Evolutionary conservation across 2,797 vertebrate species (phyloP).

Genomic region (Phrynocephalus vlangalii): DNA sequence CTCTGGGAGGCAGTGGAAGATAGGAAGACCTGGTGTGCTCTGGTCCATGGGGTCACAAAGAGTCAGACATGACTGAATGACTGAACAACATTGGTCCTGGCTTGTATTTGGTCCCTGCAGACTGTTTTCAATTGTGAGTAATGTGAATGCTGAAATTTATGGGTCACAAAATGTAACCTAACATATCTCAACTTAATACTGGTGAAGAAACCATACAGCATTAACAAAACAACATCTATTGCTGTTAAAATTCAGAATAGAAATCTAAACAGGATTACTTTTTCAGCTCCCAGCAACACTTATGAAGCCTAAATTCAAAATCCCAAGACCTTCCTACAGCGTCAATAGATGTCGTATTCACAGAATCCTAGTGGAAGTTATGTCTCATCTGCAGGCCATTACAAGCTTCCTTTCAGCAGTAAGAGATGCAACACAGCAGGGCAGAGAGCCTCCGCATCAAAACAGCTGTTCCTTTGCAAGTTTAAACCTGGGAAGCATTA

Average conservation of each 20-base stretch:
- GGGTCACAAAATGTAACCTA: background rate
- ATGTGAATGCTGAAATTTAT: background rate
- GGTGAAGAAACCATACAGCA: background rate
- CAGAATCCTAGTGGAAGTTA: constrained; percentile 60
- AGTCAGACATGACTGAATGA: too few species aligned
- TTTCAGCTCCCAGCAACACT: constrained; percentile 47
- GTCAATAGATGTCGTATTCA: constrained; percentile 58
- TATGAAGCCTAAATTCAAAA: constrained; percentile 52
- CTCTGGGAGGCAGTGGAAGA: too few species aligned
- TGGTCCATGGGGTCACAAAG: too few species aligned
- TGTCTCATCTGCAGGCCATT: constrained; percentile 60
- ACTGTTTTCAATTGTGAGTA: background rate
- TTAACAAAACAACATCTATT: background rate
- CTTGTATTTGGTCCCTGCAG: background rate
- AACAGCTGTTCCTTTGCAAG: constrained; percentile 43
- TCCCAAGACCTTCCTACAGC: constrained; percentile 48
- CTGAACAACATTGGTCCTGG: too few species aligned
- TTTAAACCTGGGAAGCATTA: constrained; percentile 37
- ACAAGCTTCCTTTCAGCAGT: constrained; percentile 38
- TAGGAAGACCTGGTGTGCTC: too few species aligned
- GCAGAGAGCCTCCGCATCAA: constrained; percentile 41
- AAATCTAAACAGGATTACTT: constrained; percentile 42
- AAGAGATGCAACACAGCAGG: constrained; percentile 58
- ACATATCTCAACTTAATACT: background rate
- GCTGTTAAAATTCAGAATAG: constrained; percentile 11